Base-by-base conservation (phyloP, 2,113 vertebrate genomes). In the Smithornis capensis region DNA sequence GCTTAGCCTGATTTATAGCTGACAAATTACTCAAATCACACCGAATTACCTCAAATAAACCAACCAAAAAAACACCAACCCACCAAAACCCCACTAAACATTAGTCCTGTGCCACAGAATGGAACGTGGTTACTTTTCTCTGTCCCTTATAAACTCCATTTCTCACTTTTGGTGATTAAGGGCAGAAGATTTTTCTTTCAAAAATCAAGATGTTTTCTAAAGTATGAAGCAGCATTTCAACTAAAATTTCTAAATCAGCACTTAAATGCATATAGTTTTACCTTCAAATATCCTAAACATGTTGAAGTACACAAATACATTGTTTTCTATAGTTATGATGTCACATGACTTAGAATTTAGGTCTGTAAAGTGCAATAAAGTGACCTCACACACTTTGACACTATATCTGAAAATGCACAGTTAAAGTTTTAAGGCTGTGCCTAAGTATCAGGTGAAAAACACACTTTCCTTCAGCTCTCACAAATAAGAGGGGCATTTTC, bases 101-200 rank as follows among this genome's bases (percentile, higher is more conserved):
- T 35, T 27, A 63, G 29, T n/a, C 18, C 44, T 44, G 16, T 28
- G 29, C 8, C 42, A 57, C 29, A 53, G 53, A 15, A 55, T 4
- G 35, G 14, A 45, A 33, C 16, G 14, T 37, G 18, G 12, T 23
- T 49, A 24, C 14, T 27, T 49, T 24, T 7, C 4, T 9, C 17
- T 7, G 10, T 3, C 9, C 10, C 5, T 9, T 2, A 16, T 40
- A 3, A 40, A 62, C 1, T 62, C 9, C 2, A n/a, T 83, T 78
- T 87, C 31, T 83, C 45, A n/a, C 14, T 77, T 80, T 25, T 55
- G 28, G 19, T 13, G 5, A 57, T 83, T 53, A 79, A 70, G 31
- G 24, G 15, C 35, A 76, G 19, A 21, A 49, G 5, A 7, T 6
- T 90, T 93, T 73, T 14, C 10, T 21, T 35, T 27, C 59, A 44